Conservation (phyloP, 1,140 invertebrate species). For the Lepidurus couesii region DNA sequence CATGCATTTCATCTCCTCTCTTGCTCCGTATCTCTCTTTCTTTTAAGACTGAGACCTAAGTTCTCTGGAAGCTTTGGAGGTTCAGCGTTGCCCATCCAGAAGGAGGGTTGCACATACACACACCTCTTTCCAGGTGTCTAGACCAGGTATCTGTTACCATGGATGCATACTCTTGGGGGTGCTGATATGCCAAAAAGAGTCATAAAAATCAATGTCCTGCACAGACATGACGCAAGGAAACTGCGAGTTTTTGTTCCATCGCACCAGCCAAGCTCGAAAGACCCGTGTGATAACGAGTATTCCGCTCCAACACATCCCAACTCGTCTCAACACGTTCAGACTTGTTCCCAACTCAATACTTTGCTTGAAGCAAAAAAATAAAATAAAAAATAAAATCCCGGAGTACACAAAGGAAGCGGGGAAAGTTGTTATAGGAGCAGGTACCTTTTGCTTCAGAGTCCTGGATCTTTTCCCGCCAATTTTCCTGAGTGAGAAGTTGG, state of each 20-base stretch:
- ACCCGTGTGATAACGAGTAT: neutral
- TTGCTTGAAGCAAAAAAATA: neutral
- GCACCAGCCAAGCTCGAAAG: no score
- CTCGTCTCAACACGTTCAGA: neutral
- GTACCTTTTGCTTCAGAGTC: no score
- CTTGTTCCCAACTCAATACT: neutral
- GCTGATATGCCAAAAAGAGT: neutral
- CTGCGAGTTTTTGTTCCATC: no score
- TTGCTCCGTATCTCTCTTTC: neutral
- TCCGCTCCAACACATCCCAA: no score
- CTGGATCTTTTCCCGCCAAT: neutral
- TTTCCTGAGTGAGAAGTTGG: neutral
- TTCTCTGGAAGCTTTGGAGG: neutral
- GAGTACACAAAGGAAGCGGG: no score
- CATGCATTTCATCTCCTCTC: neutral
- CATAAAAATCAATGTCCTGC: neutral
- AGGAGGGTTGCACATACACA: neutral
- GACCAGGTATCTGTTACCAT: neutral
- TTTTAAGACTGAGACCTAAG: neutral
- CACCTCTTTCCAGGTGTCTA: neutral
- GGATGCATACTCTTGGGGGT: neutral
- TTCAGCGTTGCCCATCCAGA: neutral
- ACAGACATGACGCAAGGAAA: constrained; percentile 1
- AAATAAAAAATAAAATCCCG: no score
- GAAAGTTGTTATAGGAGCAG: no score